Conservation (phyloP, 2,888 invertebrate species). For the Dasypogon diadema region DNA sequence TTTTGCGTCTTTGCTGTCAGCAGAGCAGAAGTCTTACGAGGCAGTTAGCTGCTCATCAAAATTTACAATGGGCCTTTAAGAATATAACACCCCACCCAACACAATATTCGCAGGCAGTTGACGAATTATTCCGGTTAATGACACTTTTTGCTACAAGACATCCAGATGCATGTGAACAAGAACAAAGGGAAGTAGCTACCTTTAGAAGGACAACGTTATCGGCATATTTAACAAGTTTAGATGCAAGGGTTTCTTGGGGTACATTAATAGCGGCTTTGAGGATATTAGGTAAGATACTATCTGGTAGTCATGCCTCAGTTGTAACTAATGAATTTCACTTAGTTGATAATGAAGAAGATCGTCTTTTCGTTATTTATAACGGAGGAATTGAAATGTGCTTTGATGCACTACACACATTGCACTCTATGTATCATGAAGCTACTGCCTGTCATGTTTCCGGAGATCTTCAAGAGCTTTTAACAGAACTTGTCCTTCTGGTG, state of each 20-base stretch:
- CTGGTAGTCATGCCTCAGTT: no score
- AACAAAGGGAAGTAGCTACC: constrained; percentile 84
- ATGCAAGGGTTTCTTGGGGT: constrained; percentile 93
- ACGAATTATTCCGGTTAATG: constrained; percentile 92
- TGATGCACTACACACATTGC: constrained; percentile 88
- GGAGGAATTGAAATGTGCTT: constrained; percentile 80
- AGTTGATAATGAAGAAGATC: constrained; percentile 90
- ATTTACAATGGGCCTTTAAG: constrained; percentile 96
- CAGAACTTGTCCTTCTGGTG: constrained; percentile 80
- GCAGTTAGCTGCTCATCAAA: constrained; percentile 91
- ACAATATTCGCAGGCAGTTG: constrained; percentile 92
- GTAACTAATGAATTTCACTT: background rate
- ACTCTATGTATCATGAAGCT: constrained; percentile 94
- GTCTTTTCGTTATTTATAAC: constrained; percentile 89
- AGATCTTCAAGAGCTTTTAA: constrained; percentile 86
- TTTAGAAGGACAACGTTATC: constrained; percentile 88
- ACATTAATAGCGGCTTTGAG: constrained; percentile 92
- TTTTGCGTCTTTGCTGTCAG: constrained; percentile 90
- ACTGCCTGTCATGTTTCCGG: constrained; percentile 88
- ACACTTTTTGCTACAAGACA: constrained; percentile 88
- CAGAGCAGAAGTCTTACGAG: constrained; percentile 88
- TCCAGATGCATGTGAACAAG: constrained; percentile 81
- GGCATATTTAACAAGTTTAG: constrained; percentile 89
- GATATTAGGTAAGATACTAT: constrained; percentile 76
- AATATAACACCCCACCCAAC: constrained; percentile 97